Base-by-base conservation (phyloP, 2,888 invertebrate genomes). In the Anodontia alba region DNA sequence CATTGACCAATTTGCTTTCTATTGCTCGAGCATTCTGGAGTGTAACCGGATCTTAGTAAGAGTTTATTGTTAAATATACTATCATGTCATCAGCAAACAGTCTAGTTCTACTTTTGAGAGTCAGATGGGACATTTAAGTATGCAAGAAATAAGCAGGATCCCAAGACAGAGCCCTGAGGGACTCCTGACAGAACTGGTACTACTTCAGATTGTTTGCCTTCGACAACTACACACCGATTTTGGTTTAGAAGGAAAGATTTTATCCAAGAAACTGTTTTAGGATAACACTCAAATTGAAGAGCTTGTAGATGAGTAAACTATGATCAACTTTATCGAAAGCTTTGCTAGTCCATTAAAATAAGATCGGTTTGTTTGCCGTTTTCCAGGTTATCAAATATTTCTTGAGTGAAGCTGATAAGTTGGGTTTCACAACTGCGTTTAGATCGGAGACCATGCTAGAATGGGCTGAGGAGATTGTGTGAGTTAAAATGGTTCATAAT, bases 61-160 rank as follows among this genome's bases (percentile, higher is more conserved):
- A 51, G 8, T 51, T 43, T 20, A 75, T 49, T 15, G 72, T 75
- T 7, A 77, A 23, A 38, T 78, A 78, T 8, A 42, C 67, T 8
- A 73, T 68, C 3, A 69, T 78, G 67, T 82, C 82, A 49, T 82
- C 73, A 15, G 82, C 82, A 76, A 82, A 82, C 15, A 78, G 15
- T 17, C 67, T 17, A 12, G 70, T n/a, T 33, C 33, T 51, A n/a
- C 62, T 42, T 73, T 73, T 72, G 36, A 20, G 42, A 46, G 54
- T 69, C 76, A 57, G 78, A 73, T 20, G 67, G 36, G 70, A 76
- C 78, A 38, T 76, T 76, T 5, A 76, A 70, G 29, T 78, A 82
- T 0, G 38, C 26, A 15, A 76, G 51, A 43, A 79, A 82, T 20
- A 78, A 38, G 26, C 57, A 51, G 17, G 78, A 73, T 12, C 78